Percentiles rank a stretch among this genome's conserved stretches.
Evolutionary conservation across 2,113 vertebrate genomes (phyloP).

Genomic region (Crotalus tigris): DNA sequence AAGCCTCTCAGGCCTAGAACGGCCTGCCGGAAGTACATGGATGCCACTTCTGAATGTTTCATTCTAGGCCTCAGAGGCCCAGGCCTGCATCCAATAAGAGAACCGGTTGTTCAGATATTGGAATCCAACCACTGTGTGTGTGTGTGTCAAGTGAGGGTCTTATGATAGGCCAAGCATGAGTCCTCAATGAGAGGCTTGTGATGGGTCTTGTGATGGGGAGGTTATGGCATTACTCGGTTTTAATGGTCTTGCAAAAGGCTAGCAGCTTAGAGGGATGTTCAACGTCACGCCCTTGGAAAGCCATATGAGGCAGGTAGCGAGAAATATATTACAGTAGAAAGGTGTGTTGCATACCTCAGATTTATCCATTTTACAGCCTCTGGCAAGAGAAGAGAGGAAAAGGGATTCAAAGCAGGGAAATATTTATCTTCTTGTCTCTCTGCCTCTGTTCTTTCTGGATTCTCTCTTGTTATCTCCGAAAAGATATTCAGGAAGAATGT

Average conservation of each 20-base stretch:
- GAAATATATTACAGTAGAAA: neutral
- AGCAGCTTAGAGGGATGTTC: neutral
- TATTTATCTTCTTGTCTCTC: neutral
- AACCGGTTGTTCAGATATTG: no score
- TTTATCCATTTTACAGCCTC: neutral
- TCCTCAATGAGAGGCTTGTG: no score
- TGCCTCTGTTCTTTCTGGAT: neutral
- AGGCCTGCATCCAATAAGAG: no score
- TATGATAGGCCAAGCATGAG: no score
- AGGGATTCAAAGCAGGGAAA: neutral
- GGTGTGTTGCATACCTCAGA: neutral
- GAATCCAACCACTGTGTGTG: no score
- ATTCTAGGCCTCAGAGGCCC: no score
- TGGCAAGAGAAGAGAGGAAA: neutral
- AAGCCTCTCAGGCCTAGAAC: no score
- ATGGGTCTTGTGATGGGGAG: no score
- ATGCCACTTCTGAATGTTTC: no score
- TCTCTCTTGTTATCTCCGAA: neutral
- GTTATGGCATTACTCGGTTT: no score
- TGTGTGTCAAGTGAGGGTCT: no score
- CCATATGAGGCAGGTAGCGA: neutral
- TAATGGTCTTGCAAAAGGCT: neutral
- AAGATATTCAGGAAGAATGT: neutral
- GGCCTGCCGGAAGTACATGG: no score
- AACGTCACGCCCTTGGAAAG: neutral